Evolutionary conservation across 1,140 invertebrate species (phyloP).

Genomic region (Myzus persicae): DNA sequence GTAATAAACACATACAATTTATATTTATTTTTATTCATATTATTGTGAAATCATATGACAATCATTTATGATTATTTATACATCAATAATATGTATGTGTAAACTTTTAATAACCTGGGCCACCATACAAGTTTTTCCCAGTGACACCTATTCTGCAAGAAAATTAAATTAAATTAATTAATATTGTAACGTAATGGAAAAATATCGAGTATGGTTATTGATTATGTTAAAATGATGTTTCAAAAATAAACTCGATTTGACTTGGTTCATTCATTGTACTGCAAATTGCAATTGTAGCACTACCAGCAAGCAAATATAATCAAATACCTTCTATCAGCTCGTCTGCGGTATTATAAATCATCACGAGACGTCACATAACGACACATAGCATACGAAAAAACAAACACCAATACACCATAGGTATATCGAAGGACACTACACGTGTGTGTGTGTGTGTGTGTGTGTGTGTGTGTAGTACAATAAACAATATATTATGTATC

Average conservation of each 20-base stretch:
- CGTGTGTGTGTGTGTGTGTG: not conserved
- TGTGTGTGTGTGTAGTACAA: not conserved
- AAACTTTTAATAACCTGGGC: not conserved
- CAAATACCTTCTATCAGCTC: not conserved
- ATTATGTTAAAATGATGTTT: not conserved
- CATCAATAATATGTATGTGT: not conserved
- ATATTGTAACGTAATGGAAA: not conserved
- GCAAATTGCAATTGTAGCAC: not conserved
- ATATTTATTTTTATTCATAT: not conserved
- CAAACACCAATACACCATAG: not conserved
- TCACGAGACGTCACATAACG: not conserved
- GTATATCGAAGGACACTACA: slow-evolving; percentile 1
- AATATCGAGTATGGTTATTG: too few relatives aligned
- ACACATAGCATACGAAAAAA: not conserved
- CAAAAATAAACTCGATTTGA: not conserved
- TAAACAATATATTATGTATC: not conserved
- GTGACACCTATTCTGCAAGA: not conserved
- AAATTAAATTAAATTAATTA: not conserved
- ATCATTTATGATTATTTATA: not conserved
- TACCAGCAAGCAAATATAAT: not conserved
- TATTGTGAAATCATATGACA: not conserved
- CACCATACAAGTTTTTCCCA: not conserved
- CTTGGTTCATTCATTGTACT: not conserved
- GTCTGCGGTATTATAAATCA: not conserved
- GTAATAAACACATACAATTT: not conserved